phyloP scores from a whole-genome alignment of 2,113 vertebrate species.

The Hippocampus abdominalis region DNA sequence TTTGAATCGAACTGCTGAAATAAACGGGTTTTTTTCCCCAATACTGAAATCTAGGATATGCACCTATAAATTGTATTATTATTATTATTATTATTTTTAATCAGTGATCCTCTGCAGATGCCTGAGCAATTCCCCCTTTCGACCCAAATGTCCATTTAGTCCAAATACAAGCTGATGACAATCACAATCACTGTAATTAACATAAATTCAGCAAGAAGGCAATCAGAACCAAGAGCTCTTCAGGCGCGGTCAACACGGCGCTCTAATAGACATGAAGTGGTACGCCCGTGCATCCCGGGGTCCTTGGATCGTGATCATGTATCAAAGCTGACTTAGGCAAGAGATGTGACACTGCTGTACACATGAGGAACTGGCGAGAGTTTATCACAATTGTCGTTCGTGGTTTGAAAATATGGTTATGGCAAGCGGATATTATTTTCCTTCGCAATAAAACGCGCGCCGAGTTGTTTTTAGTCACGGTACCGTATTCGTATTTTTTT shows the following conservation, averaged over 20 bases:
- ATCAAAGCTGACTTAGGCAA: slow-evolving; percentile 25
- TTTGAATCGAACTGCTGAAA: neutral
- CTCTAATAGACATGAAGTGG: slow-evolving; percentile 32
- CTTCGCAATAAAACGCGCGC: neutral
- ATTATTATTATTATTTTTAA: neutral
- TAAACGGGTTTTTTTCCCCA: neutral
- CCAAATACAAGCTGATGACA: slow-evolving; percentile 36
- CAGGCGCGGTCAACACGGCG: slow-evolving; percentile 34
- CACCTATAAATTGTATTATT: neutral
- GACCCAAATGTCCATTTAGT: slow-evolving; percentile 10
- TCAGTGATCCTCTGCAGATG: slow-evolving; percentile 22
- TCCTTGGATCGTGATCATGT: slow-evolving; percentile 59
- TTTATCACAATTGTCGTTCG: neutral
- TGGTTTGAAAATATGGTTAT: neutral
- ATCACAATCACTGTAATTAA: slow-evolving; percentile 57
- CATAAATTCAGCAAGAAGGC: slow-evolving; percentile 35
- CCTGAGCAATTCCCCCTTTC: slow-evolving; percentile 20
- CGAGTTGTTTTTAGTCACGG: neutral
- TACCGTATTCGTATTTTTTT: neutral
- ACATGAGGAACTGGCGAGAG: neutral
- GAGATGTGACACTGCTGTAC: neutral
- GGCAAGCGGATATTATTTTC: neutral
- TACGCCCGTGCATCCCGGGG: slow-evolving; percentile 32
- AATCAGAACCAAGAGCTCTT: slow-evolving; percentile 60
- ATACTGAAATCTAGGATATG: neutral